Evolutionary conservation across 2,113 vertebrate genomes (phyloP).

Genomic region (Tetrax tetrax): DNA sequence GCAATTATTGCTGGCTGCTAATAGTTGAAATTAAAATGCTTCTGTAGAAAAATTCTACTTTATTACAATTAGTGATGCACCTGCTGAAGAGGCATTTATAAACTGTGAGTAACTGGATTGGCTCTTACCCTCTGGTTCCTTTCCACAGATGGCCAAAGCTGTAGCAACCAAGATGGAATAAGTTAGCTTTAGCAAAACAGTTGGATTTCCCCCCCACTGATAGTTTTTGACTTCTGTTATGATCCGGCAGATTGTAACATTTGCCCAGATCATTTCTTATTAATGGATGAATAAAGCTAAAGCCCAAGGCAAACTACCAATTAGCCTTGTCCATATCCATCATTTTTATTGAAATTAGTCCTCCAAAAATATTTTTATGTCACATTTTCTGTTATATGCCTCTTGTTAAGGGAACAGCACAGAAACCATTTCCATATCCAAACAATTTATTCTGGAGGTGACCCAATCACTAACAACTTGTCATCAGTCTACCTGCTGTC

Average conservation of each 20-base stretch:
- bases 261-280: background rate
- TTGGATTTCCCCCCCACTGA: background rate
- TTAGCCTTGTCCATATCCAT: background rate
- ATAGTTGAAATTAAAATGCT: background rate
- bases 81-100: background rate
- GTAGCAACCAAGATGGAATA: background rate
- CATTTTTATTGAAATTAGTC: background rate
- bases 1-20: background rate
- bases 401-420: background rate
- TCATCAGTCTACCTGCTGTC: background rate
- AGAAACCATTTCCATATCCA: background rate
- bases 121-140: background rate
- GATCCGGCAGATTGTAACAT: background rate
- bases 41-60: background rate
- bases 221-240: background rate
- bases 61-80: background rate
- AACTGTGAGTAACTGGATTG: background rate
- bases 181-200: background rate
- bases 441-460: background rate
- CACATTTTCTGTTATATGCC: background rate
- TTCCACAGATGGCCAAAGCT: background rate
- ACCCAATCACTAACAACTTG: background rate
- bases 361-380: background rate
- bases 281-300: background rate
- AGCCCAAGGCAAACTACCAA: background rate